A percentile compares a stretch with the other conserved stretches of the same genome.
Conservation (phyloP, 2,888 invertebrate species). For the Julus scandinavius region DNA sequence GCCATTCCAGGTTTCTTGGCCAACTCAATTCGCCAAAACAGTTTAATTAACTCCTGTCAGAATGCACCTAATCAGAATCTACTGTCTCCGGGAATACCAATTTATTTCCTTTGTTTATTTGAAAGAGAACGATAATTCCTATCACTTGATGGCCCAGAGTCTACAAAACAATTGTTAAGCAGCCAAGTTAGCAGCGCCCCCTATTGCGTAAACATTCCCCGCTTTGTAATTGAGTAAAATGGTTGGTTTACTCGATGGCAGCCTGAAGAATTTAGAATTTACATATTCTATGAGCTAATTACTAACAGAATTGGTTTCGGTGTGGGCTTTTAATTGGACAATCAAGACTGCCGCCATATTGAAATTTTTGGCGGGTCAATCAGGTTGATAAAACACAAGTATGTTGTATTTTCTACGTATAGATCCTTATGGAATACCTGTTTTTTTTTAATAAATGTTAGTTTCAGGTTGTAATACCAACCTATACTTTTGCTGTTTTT, state of each 20-base stretch:
- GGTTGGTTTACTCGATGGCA: neutral
- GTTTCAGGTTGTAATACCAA: neutral
- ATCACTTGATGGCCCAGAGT: neutral
- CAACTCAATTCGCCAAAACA: neutral
- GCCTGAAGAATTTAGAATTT: neutral
- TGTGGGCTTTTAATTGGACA: no score
- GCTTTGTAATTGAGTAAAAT: constrained; percentile 12
- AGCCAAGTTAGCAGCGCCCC: constrained; percentile 24
- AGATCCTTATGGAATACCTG: neutral
- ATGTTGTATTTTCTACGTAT: no score
- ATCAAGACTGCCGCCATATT: no score
- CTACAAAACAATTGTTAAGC: neutral
- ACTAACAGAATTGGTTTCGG: neutral
- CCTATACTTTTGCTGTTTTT: neutral
- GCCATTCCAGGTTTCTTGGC: constrained; percentile 17
- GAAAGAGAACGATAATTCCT: neutral
- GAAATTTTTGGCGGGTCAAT: no score
- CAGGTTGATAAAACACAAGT: no score
- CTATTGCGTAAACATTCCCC: neutral
- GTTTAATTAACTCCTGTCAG: constrained; percentile 28
- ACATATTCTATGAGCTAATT: neutral
- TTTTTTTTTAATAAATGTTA: neutral
- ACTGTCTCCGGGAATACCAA: neutral
- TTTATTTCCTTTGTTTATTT: constrained; percentile 31
- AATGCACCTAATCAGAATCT: neutral